These are phyloP conservation scores for Haemorhous mexicanus DNA, from an alignment of 2,113 vertebrate species.

Conservation along the genomic window DNA sequence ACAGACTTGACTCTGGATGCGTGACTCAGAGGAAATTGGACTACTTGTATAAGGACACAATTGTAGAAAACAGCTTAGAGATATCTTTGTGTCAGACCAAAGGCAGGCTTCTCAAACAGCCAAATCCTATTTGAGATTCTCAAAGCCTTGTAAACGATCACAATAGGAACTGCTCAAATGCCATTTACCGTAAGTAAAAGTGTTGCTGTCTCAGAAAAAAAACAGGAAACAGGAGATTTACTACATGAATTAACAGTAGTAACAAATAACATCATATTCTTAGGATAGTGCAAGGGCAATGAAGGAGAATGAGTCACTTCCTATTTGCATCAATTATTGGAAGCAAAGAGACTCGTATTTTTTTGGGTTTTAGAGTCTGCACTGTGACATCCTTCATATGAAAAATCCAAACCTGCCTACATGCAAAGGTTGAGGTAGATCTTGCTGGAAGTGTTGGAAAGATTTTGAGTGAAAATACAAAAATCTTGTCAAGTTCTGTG, in stretches of 20 bases:
- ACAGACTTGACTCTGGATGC: neutral
- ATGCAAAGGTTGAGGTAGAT: neutral
- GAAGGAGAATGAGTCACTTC: neutral
- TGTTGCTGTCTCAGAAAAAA: neutral
- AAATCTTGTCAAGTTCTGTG: neutral
- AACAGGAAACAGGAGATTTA: neutral
- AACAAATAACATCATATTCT: neutral
- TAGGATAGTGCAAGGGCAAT: neutral
- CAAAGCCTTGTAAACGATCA: neutral
- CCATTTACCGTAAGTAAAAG: neutral
- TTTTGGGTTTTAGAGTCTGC: neutral
- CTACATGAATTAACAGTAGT: neutral
- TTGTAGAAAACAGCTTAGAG: neutral
- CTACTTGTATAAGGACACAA: neutral
- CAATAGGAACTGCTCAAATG: neutral
- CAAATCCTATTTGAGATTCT: neutral
- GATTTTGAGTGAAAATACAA: neutral
- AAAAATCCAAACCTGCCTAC: neutral
- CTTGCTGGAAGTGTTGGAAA: neutral
- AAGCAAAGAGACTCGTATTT: neutral
- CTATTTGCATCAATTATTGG: neutral
- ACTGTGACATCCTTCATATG: neutral
- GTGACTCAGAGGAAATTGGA: neutral
- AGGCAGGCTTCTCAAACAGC: neutral
- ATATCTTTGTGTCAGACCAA: neutral